Evolutionary conservation across 2,797 vertebrate species (phyloP), one percentile per base, ranked within the genome.

Genomic region (Pangasius sanitwongsei): DNA sequence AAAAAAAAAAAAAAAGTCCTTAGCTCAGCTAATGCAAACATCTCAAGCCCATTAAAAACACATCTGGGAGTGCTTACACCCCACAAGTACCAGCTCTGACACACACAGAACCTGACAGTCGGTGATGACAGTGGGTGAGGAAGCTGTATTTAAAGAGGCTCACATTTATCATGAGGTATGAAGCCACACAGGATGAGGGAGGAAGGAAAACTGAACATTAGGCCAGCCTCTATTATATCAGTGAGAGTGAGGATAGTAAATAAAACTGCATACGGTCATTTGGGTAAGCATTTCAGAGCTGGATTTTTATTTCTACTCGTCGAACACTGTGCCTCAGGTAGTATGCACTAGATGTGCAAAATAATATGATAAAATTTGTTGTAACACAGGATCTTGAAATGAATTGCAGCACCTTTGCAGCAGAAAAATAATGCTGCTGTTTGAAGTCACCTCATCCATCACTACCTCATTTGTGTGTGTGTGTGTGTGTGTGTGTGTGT

Each of bases 11-110:
- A 59, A 82, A 83, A 83, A 65, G 34, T 0, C 89, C 92, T 94
- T 94, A 93, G 91, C 92, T 95, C 94, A 93, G 89, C 92, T 94
- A 94, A 92, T 89, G 92, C 94, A 95, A 96, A 96, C 94, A 95
- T 95, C 94, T 95, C 91, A 92, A 93, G 92, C 90, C 93, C 93
- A 95, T 95, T 95, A 96, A 94, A 92, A 91, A 88, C 92, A 90
- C 92, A 93, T 88, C 91, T 93, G 92, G 89, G 90, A 93, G 89
- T 86, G 91, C 89, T 92, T 91, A 86, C 86, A 82, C 87, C 83
- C 63, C 59, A 67, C 80, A 89, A 57, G 82, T 72, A 48, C 83
- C 74, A 77, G 65, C 70, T 89, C 86, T 87, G 31, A 82, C 78
- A 89, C 83, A 80, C 67, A 44, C 69, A 44, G 4, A 28, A 13